Base-by-base conservation (phyloP, 2,888 invertebrate species). In the Temnothorax rugatulus region DNA sequence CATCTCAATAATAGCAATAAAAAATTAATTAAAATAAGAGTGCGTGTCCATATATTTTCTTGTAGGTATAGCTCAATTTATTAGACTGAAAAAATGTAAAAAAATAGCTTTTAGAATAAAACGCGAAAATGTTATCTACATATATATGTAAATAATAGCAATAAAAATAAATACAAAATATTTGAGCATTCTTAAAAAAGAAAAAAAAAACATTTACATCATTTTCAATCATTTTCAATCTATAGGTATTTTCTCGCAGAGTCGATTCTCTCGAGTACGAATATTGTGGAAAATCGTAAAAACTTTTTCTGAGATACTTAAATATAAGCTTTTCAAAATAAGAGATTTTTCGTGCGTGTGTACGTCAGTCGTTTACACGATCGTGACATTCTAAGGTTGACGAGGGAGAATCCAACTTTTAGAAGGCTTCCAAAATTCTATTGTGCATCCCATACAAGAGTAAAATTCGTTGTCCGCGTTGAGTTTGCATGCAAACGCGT, bases 401-500 rank as follows among this genome's bases (percentile, higher is more conserved):
- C 68, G 8, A 25, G 34, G 2, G 29, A n/a, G 52, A 52, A 38
- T 38, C 38, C 59, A 69, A 79, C 25, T 77, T 77, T 64, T 54
- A 69, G 47, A 18, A 68, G 68, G 38, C 54, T 47, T 21, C 11
- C 25, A n/a, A 81, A 81, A 81, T 81, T 81, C 34, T 50, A 81
- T 59, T 47, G 79, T 50, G 29, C 25, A 38, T 34, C 13, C 71
- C 57, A 15, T 21, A 34, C 47, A 69, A 47, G 69, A 47, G 21
- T 13, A 25, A 81, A 81, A 81, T 61, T 47, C 71, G 47, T 38
- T 61, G 79, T 63, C 47, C 34, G 21, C 44, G 76, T 66, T 15
- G 25, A 44, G 77, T 66, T 77, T 77, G 66, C 77, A 66, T 66
- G 69, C 59, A 69, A 69, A 71, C 71, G 47, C 75, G 63, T 52